These are phyloP conservation scores for Listronotus oregonensis DNA, from an alignment of 1,140 invertebrate genomes.

Conservation along the genomic window DNA sequence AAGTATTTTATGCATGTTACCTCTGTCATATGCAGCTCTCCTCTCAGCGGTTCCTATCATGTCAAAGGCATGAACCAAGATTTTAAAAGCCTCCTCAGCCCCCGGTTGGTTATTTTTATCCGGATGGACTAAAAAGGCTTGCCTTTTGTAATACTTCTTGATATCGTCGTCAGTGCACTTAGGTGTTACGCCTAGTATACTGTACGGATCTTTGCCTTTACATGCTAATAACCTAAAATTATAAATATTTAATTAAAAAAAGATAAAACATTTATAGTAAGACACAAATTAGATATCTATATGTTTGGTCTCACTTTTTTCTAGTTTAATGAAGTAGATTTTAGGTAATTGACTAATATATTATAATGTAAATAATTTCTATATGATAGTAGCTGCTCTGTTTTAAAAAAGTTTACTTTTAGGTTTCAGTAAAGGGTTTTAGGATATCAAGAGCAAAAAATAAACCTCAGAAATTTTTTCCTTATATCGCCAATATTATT, in stretches of 20 bases:
- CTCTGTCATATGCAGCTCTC: slow-evolving; percentile 54
- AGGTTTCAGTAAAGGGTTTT: too few species aligned
- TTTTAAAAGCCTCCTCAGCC: slow-evolving; percentile 95
- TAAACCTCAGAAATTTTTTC: too few species aligned
- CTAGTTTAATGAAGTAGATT: too few species aligned
- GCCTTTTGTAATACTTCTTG: slow-evolving; percentile 87
- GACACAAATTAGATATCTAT: too few species aligned
- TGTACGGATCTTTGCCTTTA: slow-evolving; percentile 92
- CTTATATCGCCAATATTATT: too few species aligned
- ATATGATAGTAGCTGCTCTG: neutral
- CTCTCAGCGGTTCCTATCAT: slow-evolving; percentile 85
- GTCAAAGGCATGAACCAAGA: slow-evolving; percentile 91
- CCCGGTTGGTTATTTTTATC: slow-evolving; percentile 94
- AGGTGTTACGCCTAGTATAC: slow-evolving; percentile 72
- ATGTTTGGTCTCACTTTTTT: too few species aligned
- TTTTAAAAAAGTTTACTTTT: too few species aligned
- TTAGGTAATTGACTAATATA: too few species aligned
- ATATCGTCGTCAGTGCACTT: slow-evolving; percentile 91
- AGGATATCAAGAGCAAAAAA: too few species aligned
- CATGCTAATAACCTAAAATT: slow-evolving; percentile 74
- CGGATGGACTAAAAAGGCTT: slow-evolving; percentile 92
- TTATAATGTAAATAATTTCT: too few species aligned
- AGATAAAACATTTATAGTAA: too few species aligned
- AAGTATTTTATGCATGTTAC: slow-evolving; percentile 25
- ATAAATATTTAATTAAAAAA: too few species aligned